Conservation (phyloP, 2,888 invertebrate genomes). For the Pseudanteris insignis region DNA sequence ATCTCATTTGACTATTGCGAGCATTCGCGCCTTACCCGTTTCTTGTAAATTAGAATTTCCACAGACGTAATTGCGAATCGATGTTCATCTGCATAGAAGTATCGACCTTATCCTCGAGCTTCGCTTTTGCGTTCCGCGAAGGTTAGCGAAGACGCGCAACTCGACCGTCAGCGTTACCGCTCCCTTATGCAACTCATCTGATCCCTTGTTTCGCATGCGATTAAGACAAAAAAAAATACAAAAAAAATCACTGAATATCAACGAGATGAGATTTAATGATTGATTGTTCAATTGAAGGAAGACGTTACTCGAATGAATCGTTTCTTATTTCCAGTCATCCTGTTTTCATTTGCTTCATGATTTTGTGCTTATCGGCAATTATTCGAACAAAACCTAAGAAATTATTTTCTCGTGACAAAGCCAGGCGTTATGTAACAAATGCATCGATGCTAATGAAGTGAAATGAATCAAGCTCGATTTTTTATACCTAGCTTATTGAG, state of each 20-base stretch:
- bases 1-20: constrained; percentile 33
- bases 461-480: constrained; percentile 18
- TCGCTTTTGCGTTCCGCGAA: constrained; percentile 36
- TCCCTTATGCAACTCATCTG: constrained; percentile 32
- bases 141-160: constrained; percentile 26
- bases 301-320: too few species aligned
- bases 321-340: too few species aligned
- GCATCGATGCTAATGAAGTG: constrained; percentile 9
- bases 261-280: constrained; percentile 14
- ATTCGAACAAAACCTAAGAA: too few species aligned
- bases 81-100: constrained; percentile 42
- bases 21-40: constrained; percentile 35
- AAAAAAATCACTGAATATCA: constrained; percentile 36
- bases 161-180: constrained; percentile 34
- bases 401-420: constrained; percentile 11
- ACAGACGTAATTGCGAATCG: constrained; percentile 37
- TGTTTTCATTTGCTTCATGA: too few species aligned
- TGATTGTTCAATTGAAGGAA: constrained; percentile 14
- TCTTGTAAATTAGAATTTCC: constrained; percentile 40
- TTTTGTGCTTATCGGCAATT: too few species aligned
- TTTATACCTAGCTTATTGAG: constrained; percentile 10
- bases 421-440: constrained; percentile 18
- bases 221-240: too few species aligned
- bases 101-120: constrained; percentile 40
- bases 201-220: constrained; percentile 32